Percentiles rank a stretch among this genome's conserved stretches.
These are phyloP conservation scores for Capreolus pygargus DNA, from an alignment of 2,113 vertebrate genomes.

Conservation along the genomic window DNA sequence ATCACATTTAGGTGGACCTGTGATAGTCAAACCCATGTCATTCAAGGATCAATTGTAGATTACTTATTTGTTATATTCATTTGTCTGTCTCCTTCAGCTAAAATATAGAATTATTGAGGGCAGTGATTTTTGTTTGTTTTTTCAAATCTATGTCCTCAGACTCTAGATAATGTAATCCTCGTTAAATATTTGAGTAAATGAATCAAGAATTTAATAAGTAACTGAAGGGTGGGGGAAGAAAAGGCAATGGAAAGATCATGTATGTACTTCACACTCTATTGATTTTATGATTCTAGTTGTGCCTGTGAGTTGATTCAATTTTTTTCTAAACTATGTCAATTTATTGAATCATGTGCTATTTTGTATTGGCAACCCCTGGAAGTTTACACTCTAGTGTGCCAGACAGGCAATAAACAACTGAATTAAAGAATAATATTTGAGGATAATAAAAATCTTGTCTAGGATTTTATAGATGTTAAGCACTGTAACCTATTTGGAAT, in stretches of 20 bases:
- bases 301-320: neutral
- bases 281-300: neutral
- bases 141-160: neutral
- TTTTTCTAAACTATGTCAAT: neutral
- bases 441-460: neutral
- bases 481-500: neutral
- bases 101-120: neutral
- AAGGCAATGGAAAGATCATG: neutral
- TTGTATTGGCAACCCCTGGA: neutral
- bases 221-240: neutral
- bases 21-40: neutral
- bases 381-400: neutral
- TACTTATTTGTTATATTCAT: neutral
- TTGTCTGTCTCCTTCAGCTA: neutral
- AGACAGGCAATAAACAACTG: neutral
- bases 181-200: neutral
- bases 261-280: neutral
- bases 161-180: neutral
- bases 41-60: neutral
- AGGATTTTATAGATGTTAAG: neutral
- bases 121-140: neutral
- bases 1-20: neutral
- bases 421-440: neutral
- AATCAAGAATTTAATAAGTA: neutral
- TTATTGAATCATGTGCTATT: neutral